A percentile compares a stretch with the other conserved stretches of the same genome.
phyloP scores from a whole-genome alignment of 2,888 invertebrate genomes.

The Elegia similella region DNA sequence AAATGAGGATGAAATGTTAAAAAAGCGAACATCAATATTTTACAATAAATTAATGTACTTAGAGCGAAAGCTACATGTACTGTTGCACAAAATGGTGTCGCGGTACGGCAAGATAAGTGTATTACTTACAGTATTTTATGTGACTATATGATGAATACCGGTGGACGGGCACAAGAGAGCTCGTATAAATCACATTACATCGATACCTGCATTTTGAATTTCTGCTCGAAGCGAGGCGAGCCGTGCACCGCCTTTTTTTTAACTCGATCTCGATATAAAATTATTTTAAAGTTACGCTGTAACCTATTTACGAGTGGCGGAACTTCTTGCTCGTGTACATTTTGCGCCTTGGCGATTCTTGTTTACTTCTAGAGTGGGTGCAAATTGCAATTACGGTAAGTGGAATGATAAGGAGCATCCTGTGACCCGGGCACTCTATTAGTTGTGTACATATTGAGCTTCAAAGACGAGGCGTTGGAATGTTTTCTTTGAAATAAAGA shows the following conservation, averaged over 20 bases:
- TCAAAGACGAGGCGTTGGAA: not conserved
- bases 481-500: not conserved
- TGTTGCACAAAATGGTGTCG: too few species aligned
- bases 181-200: not conserved
- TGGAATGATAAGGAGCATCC: not conserved
- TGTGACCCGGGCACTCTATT: not conserved
- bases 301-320: not conserved
- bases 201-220: slow-evolving; percentile 6
- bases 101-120: not conserved
- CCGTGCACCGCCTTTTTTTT: not conserved
- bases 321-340: not conserved
- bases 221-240: not conserved
- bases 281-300: slow-evolving; percentile 1
- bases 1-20: too few species aligned
- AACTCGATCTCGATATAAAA: slow-evolving; percentile 5
- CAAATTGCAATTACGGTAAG: not conserved
- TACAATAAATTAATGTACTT: too few species aligned
- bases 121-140: not conserved
- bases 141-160: not conserved
- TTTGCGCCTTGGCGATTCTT: not conserved
- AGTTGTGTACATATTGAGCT: not conserved
- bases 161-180: not conserved
- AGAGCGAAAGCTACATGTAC: too few species aligned
- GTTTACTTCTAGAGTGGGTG: not conserved
- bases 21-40: too few species aligned